Evolutionary conservation across 2,888 invertebrate genomes (phyloP), one percentile per base, ranked within the genome.

Genomic region (Mythimna loreyi): DNA sequence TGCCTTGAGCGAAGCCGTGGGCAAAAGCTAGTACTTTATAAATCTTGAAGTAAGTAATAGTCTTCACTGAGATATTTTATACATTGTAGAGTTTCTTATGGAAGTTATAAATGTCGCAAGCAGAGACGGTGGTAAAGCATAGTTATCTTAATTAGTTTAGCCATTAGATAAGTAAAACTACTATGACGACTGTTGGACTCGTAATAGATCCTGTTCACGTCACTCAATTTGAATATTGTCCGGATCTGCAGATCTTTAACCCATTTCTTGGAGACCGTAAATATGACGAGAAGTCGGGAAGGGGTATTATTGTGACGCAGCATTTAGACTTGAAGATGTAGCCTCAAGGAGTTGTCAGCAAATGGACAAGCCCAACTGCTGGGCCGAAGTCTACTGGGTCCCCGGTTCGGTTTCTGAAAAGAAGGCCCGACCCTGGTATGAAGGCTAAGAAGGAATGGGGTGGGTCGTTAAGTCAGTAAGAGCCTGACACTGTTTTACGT

Each of bases 181-280:
- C 40, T 57, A 30, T 47, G 36, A 28, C 33, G 47, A n/a, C 40
- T 68, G 50, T 36, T 43, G 43, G 33, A 47, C 59, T 66, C 36
- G 25, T 49, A 30, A 30, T 47, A 8, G 33, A 61, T 67, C 74
- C 74, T 79, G 79, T 73, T 79, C 13, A 57, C 30, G 52, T 52
- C 62, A 50, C 23, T 9, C 21, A 0, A 72, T 78, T 72, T 58
- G 13, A 72, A 78, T 78, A 78, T 30, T 40, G 36, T n/a, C n/a
- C n/a, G n/a, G n/a, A n/a, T n/a, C n/a, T n/a, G n/a, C n/a, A n/a
- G n/a, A n/a, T n/a, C n/a, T n/a, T n/a, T n/a, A n/a, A 9, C 23
- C 19, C 16, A 53, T 69, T 49, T 63, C n/a, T 52, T n/a, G 16
- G 16, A 30, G 36, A 62, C 5, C 43, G 50, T 45, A 43, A 36